Conservation (phyloP, 2,113 vertebrate genomes). For the Syngnathus typhle region DNA sequence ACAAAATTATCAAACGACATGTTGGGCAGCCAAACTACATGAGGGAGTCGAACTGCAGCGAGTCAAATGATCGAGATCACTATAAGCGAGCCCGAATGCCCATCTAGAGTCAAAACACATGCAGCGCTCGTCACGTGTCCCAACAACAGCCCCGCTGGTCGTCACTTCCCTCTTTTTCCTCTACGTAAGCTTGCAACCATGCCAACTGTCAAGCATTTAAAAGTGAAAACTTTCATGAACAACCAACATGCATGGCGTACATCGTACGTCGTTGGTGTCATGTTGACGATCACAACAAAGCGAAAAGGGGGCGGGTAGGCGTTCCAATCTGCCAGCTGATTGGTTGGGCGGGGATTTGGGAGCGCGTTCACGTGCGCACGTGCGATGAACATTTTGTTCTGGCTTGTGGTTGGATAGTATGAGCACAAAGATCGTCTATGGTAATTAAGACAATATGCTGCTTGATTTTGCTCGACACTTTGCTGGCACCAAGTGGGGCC, state of each 20-base stretch:
- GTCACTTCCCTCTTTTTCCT: slow-evolving; percentile 57
- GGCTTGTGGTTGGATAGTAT: background rate
- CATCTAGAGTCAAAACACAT: slow-evolving; percentile 70
- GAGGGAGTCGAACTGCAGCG: background rate
- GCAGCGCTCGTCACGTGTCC: slow-evolving; percentile 70
- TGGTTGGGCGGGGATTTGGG: slow-evolving; percentile 31
- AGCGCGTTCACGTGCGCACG: slow-evolving; percentile 50
- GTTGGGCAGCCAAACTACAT: background rate
- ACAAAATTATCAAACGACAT: background rate
- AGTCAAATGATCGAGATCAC: background rate
- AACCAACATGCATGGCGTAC: background rate
- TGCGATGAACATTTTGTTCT: slow-evolving; percentile 63
- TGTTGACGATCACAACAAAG: background rate
- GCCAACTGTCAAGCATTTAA: slow-evolving; percentile 59
- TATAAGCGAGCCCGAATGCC: background rate
- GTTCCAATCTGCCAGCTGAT: slow-evolving; percentile 30
- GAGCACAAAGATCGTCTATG: slow-evolving; percentile 15
- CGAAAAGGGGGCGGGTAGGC: background rate
- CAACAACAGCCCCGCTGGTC: slow-evolving; percentile 53
- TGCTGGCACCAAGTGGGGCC: no score
- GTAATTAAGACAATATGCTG: background rate
- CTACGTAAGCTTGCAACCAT: slow-evolving; percentile 60
- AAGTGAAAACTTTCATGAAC: slow-evolving; percentile 8
- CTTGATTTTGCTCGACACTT: background rate
- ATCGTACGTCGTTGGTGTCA: background rate